Evolutionary conservation across 2,888 invertebrate genomes (phyloP).

Genomic region (Teleiodes luculella): DNA sequence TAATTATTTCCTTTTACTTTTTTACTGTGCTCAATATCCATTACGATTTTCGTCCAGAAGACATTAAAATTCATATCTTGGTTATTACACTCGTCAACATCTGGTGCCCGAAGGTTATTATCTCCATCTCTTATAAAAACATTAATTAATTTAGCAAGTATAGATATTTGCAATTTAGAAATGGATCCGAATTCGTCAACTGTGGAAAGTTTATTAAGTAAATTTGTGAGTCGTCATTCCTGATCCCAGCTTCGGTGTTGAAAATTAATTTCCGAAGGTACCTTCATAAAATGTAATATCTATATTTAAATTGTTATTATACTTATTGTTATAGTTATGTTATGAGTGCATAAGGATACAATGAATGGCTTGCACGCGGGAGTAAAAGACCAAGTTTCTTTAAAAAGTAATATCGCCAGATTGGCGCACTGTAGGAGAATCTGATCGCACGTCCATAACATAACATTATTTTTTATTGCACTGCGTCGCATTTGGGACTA

Average conservation of each 20-base stretch:
- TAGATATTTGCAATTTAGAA: constrained; percentile 21
- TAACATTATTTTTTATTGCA: constrained; percentile 19
- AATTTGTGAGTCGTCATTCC: background rate
- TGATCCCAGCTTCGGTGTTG: background rate
- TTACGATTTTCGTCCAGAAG: constrained; percentile 60
- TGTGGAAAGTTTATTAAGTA: background rate
- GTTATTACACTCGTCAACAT: constrained; percentile 69
- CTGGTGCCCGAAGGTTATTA: constrained; percentile 64
- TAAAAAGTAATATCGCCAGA: background rate
- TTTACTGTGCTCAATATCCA: constrained; percentile 68
- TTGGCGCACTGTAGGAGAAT: background rate
- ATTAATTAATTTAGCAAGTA: constrained; percentile 56
- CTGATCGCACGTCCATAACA: constrained; percentile 13
- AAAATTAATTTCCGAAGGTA: background rate
- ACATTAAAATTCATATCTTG: constrained; percentile 72
- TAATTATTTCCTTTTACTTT: constrained; percentile 57
- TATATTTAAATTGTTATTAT: background rate
- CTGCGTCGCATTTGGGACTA: constrained; percentile 12
- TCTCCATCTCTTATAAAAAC: constrained; percentile 55
- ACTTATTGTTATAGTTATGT: constrained; percentile 1
- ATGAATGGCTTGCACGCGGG: background rate
- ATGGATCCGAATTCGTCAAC: background rate
- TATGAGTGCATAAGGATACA: constrained; percentile 2
- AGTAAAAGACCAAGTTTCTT: constrained; percentile 1
- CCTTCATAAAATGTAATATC: background rate